Base-by-base conservation (phyloP, 2,113 vertebrate genomes). In the Plotosus lineatus region DNA sequence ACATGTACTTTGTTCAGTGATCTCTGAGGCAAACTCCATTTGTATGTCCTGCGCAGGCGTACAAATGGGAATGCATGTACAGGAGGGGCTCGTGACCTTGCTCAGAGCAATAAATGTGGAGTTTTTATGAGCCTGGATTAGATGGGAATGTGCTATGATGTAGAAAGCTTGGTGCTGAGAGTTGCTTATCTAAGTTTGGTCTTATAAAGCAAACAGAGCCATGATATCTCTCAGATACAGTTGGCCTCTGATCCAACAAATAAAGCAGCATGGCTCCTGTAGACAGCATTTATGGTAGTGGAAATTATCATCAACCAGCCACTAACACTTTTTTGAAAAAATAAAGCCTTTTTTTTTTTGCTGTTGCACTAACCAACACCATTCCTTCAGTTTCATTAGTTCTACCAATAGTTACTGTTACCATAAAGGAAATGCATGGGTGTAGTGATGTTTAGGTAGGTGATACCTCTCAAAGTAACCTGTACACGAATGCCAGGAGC, bases 1-100 rank as follows among this genome's bases (percentile, higher is more conserved):
- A 31, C 50, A 21, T 90, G 92, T 82, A 93, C 92, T 92, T 93
- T 93, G 92, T 89, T 84, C 93, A 86, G 87, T 91, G 87, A 87
- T 88, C 90, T 85, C 86, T 82, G 84, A 83, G 83, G 74, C 77
- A 85, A 80, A 77, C 86, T 83, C 77, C 79, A 44, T 85, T 79
- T 82, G 84, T 84, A 78, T 85, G 88, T 80, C 61, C 87, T 88
- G 86, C 78, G 75, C 81, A 89, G 81, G 81, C 42, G 31, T 50
- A 19, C 15, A 80, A 31, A 82, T 75, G 69, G 65, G 65, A 73
- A 61, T 82, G 80, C 50, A 55, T 78, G 66, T 33, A 36, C 40
- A 79, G 60, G 72, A 63, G 60, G 71, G 72, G 71, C 50, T 17
- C 26, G 23, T 73, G 74, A 28, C 66, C 85, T 82, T 82, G 83